Percentiles rank a stretch among this genome's conserved stretches.
Conservation (phyloP, 1,140 invertebrate species). For the Polypedilum pembai region DNA sequence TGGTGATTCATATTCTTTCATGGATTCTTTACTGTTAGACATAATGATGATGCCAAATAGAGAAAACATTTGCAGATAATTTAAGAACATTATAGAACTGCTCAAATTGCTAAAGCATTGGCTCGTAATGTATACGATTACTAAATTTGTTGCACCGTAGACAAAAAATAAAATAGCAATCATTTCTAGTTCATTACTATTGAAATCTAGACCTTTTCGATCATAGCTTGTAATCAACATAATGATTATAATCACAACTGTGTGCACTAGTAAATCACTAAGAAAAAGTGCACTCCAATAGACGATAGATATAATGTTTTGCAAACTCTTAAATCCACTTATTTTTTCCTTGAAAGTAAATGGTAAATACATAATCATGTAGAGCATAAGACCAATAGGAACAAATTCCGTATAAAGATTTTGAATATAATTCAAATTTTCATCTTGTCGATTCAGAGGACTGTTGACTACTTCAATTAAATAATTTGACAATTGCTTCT, state of each 20-base stretch:
- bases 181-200: not conserved
- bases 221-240: not conserved
- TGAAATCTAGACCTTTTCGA: not conserved
- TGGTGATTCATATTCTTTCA: constrained; percentile 36
- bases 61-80: constrained; percentile 36
- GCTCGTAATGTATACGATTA: constrained; percentile 38
- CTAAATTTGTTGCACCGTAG: constrained; percentile 39
- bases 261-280: constrained; percentile 36
- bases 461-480: not conserved
- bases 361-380: constrained; percentile 40
- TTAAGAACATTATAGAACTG: not conserved
- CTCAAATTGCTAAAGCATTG: constrained; percentile 34
- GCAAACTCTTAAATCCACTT: constrained; percentile 39
- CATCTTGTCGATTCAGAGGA: constrained; percentile 9
- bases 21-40: constrained; percentile 35
- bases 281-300: constrained; percentile 37
- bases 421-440: constrained; percentile 21
- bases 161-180: constrained; percentile 30
- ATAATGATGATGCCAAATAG: constrained; percentile 35
- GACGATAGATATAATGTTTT: constrained; percentile 36
- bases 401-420: constrained; percentile 23
- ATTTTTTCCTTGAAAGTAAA: constrained; percentile 39
- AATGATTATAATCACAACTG: constrained; percentile 31
- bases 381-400: constrained; percentile 33
- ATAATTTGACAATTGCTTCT: constrained; percentile 17